phyloP scores from a whole-genome alignment of 2,113 vertebrate genomes.

The Pseudonaja textilis region DNA sequence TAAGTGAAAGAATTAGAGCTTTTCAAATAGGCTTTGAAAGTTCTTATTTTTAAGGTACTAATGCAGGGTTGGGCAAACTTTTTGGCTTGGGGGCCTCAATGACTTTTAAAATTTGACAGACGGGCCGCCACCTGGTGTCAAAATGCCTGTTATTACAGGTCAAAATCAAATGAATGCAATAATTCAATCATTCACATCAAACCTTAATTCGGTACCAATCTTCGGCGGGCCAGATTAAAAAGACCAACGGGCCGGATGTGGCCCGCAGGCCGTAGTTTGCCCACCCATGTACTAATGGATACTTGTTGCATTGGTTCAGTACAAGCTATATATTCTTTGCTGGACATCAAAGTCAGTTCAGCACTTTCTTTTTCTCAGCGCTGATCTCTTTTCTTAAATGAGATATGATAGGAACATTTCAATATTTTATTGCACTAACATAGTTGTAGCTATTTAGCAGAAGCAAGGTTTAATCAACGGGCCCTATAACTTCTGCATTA shows the following conservation, averaged over 20 bases:
- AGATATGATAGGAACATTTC: not conserved
- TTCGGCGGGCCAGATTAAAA: too few relatives aligned
- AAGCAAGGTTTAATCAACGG: not conserved
- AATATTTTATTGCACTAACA: not conserved
- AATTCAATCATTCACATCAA: too few relatives aligned
- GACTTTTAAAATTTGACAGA: too few relatives aligned
- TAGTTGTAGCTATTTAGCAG: not conserved
- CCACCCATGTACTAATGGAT: not conserved
- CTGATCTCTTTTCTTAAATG: not conserved
- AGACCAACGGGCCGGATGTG: too few relatives aligned
- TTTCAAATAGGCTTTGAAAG: not conserved
- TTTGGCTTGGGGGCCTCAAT: too few relatives aligned
- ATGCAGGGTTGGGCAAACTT: too few relatives aligned
- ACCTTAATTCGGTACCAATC: too few relatives aligned
- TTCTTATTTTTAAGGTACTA: not conserved
- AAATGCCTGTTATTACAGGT: too few relatives aligned
- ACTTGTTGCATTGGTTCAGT: not conserved
- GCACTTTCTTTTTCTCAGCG: not conserved
- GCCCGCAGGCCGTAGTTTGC: too few relatives aligned
- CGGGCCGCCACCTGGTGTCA: too few relatives aligned
- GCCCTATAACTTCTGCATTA: not conserved
- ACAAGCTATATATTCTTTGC: not conserved
- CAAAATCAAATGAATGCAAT: too few relatives aligned
- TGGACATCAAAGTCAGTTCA: not conserved
- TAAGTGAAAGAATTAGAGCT: not conserved